Evolutionary conservation across 2,113 vertebrate species (phyloP), one percentile per base, ranked within the genome.

Genomic region (Archocentrus centrarchus): DNA sequence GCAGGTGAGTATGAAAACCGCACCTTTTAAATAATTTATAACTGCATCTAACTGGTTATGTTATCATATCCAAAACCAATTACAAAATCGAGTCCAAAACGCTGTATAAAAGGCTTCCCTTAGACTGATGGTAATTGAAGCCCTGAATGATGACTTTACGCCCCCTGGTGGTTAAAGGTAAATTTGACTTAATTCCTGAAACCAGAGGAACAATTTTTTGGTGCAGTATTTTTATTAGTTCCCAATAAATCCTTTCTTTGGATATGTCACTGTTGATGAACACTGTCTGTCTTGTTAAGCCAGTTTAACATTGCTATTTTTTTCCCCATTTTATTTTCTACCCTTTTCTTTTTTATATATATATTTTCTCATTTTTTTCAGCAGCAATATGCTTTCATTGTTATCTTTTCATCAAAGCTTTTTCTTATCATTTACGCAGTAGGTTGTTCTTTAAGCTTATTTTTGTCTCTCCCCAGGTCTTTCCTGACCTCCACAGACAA

Each of bases 401-500:
- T 53, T 8, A 18, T 17, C 17, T 53, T 53, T 53, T 53, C 50
- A 18, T 53, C 44, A 53, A 53, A 70, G 66, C n/a, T 13, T 41
- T 2, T 11, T 60, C 76, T 2, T 53, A n/a, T 77, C 13, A 41
- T 17, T 80, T 50, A 37, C 11, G 18, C 68, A 15, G 13, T 27
- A 47, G 14, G 2, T 77, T 55, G 14, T 62, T 85, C 24, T 59
- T 79, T 20, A 58, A 44, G 39, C 24, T 20, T 91, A 57, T 88
- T 90, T 78, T 47, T 75, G 70, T 88, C 53, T 87, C 80, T 88
- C 88, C 70, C 8, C 93, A 99, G 98, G 94, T 97, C 96, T 88
- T 99, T 99, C 94, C 95, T 99, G 94, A 96, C 96, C 0, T 88
- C 91, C 17, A 92, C 93, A 20, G 97, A 99, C 24, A 97, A 97